These are phyloP conservation scores for Enoplosus armatus DNA, from an alignment of 2,797 vertebrate genomes.

Conservation along the genomic window DNA sequence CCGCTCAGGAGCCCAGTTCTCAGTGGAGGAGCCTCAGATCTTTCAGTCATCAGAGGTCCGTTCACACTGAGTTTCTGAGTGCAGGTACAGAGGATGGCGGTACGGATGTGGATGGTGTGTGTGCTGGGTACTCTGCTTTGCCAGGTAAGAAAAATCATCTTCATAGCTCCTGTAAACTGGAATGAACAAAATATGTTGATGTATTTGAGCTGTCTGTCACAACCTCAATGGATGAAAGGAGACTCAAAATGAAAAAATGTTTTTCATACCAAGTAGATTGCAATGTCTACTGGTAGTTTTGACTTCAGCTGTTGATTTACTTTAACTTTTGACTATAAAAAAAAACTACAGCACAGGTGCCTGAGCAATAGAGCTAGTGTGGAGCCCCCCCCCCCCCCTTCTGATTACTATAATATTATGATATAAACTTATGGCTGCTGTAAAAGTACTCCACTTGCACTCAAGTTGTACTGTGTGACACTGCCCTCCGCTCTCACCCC, in stretches of 20 bases:
- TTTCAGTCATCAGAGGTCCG: conserved; percentile 36
- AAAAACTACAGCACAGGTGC: background rate
- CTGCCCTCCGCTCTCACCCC: background rate
- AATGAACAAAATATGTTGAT: background rate
- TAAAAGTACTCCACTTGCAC: conserved; percentile 12
- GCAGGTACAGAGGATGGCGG: conserved; percentile 73
- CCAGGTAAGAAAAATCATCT: conserved; percentile 72
- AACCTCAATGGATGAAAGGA: background rate
- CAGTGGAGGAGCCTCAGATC: conserved; percentile 30
- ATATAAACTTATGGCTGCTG: no score
- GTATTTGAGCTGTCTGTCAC: background rate
- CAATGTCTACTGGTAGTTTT: background rate
- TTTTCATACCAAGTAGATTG: background rate
- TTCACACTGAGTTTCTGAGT: conserved; percentile 45
- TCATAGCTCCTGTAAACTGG: conserved; percentile 7
- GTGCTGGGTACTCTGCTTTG: conserved; percentile 68
- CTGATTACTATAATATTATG: background rate
- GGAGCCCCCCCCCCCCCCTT: background rate
- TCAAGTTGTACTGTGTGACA: background rate
- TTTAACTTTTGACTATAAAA: background rate
- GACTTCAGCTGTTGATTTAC: background rate
- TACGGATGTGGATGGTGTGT: conserved; percentile 66
- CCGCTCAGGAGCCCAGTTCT: conserved; percentile 30
- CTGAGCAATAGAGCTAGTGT: background rate
- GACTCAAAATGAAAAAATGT: background rate